Conservation (phyloP, 2,888 invertebrate genomes). For the Noctua janthina region DNA sequence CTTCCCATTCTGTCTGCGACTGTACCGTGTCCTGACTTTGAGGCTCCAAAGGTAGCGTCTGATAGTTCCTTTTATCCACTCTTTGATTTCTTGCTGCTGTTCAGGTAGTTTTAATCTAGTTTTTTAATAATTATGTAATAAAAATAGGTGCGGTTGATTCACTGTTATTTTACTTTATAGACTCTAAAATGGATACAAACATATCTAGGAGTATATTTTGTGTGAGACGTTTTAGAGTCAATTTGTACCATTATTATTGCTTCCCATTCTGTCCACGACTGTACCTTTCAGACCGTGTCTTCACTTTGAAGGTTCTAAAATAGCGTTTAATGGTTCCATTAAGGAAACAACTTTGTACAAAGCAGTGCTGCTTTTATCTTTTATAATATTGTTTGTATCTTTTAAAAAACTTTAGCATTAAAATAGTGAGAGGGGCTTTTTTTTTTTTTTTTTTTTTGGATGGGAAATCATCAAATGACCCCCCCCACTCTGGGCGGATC, state of each 20-base stretch:
- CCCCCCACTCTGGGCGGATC: too few relatives aligned
- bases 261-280: constrained; percentile 30
- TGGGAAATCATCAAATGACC: too few relatives aligned
- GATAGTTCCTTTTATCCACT: constrained; percentile 9
- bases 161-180: neutral
- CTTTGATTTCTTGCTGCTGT: neutral
- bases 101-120: neutral
- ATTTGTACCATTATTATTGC: constrained; percentile 44
- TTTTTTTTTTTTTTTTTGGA: too few relatives aligned
- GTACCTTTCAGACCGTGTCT: neutral
- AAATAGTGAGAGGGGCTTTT: neutral
- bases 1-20: constrained; percentile 33
- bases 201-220: neutral
- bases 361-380: neutral
- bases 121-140: neutral
- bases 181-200: neutral
- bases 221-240: constrained; percentile 8
- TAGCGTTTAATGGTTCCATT: neutral
- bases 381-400: neutral
- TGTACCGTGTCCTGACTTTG: constrained; percentile 13
- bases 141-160: neutral
- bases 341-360: neutral
- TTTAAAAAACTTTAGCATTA: neutral
- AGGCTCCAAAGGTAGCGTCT: constrained; percentile 15
- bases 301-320: constrained; percentile 10